Evolutionary conservation across 1,140 invertebrate species (phyloP).

Genomic region (Whitmania pigra): DNA sequence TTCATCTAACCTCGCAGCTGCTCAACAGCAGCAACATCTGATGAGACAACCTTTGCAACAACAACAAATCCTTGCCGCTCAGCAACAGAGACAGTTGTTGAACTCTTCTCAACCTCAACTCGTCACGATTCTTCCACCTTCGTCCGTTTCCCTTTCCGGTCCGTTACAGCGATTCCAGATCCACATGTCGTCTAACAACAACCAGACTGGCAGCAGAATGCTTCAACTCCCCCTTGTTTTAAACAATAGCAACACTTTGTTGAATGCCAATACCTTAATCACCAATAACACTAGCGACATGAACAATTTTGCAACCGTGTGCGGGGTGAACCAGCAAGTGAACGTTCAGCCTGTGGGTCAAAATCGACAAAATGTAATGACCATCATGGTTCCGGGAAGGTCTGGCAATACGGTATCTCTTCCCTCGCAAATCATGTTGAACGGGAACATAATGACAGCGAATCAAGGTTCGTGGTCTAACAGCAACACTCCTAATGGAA

Average conservation of each 20-base stretch:
- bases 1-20: not conserved
- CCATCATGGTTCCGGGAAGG: not conserved
- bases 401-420: not conserved
- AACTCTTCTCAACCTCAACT: not conserved
- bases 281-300: no score
- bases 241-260: not conserved
- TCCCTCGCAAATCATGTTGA: not conserved
- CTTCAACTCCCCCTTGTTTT: not conserved
- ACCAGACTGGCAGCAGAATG: not conserved
- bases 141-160: not conserved
- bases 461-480: no score
- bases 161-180: not conserved
- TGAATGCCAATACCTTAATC: no score
- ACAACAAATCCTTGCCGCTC: no score
- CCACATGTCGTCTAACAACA: slow-evolving; percentile 4
- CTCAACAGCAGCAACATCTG: slow-evolving; percentile 2
- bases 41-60: not conserved
- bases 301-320: not conserved
- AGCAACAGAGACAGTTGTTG: not conserved
- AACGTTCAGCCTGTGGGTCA: no score
- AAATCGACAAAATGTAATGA: slow-evolving; percentile 7
- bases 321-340: not conserved
- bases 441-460: not conserved
- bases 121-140: not conserved
- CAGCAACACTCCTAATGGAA: no score